Percentiles rank a stretch among this genome's conserved stretches.
These are phyloP conservation scores for Agonum fuliginosum DNA, from an alignment of 2,888 invertebrate genomes.

Conservation along the genomic window DNA sequence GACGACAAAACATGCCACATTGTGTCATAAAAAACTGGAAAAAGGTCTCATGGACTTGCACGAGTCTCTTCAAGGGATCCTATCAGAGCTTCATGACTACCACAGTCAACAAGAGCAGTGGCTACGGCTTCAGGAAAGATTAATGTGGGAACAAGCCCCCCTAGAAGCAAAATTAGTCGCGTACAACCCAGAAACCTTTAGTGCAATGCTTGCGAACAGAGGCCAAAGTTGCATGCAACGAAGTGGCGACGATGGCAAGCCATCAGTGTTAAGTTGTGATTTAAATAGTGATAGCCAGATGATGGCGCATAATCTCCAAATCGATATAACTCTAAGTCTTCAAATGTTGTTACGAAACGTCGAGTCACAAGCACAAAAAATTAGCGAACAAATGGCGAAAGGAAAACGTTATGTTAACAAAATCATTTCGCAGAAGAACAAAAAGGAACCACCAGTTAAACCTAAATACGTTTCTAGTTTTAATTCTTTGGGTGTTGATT, in stretches of 20 bases:
- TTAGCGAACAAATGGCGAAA: constrained; percentile 72
- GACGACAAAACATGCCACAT: constrained; percentile 79
- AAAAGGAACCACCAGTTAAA: constrained; percentile 43
- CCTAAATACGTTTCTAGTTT: constrained; percentile 55
- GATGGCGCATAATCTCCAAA: constrained; percentile 70
- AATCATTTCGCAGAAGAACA: constrained; percentile 28
- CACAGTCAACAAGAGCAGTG: constrained; percentile 78
- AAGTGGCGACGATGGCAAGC: constrained; percentile 68
- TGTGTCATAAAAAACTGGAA: constrained; percentile 81
- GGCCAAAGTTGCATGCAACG: constrained; percentile 72
- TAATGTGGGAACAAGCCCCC: constrained; percentile 75
- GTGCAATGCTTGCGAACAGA: constrained; percentile 66
- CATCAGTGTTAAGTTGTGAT: constrained; percentile 68
- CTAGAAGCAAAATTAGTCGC: constrained; percentile 70
- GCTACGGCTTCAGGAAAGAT: constrained; percentile 76
- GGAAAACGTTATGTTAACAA: constrained; percentile 60
- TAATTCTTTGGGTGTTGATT: constrained; percentile 33
- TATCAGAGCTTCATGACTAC: constrained; percentile 79
- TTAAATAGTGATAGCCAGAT: constrained; percentile 70
- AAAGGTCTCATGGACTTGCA: constrained; percentile 78
- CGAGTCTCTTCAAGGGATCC: constrained; percentile 80
- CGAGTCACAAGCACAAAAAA: constrained; percentile 74
- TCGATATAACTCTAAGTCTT: constrained; percentile 72
- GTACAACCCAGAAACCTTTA: constrained; percentile 68
- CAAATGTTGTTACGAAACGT: constrained; percentile 73